Evolutionary conservation across 92 coral and sea anemone species (phyloP).

Genomic region (Epizoanthus stellaris): DNA sequence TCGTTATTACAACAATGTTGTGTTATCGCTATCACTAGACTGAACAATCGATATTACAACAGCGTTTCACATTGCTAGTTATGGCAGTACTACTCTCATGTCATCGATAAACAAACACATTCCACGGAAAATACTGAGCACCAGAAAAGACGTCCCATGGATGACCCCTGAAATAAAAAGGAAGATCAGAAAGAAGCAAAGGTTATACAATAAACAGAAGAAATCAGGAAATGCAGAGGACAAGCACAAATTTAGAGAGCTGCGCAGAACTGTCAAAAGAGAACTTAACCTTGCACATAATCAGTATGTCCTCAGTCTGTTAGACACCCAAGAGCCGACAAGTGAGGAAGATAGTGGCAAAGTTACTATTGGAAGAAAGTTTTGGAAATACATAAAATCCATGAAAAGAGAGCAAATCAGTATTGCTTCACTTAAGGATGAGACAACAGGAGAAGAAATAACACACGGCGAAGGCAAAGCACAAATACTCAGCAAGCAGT

Average conservation of each 20-base stretch:
- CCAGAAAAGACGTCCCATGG: slow-evolving; percentile 49
- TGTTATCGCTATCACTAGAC: too few species aligned
- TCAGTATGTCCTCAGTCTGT: slow-evolving; percentile 44
- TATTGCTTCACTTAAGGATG: slow-evolving; percentile 48
- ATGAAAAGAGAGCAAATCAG: slow-evolving; percentile 58
- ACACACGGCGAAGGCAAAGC: slow-evolving; percentile 49
- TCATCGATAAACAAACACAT: slow-evolving; percentile 20
- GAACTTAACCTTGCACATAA: slow-evolving; percentile 46
- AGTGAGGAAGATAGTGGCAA: slow-evolving; percentile 27
- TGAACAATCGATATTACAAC: too few species aligned
- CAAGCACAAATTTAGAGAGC: slow-evolving; percentile 59
- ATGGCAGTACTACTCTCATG: too few species aligned
- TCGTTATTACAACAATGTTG: too few species aligned
- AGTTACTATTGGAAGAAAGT: slow-evolving; percentile 50
- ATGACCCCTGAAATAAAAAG: slow-evolving; percentile 38
- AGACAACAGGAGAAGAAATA: slow-evolving; percentile 27
- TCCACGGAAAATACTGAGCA: slow-evolving; percentile 38
- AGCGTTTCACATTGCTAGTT: too few species aligned
- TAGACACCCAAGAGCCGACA: slow-evolving; percentile 16
- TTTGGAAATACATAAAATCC: slow-evolving; percentile 54
- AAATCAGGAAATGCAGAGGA: slow-evolving; percentile 41
- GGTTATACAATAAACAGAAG: slow-evolving; percentile 54
- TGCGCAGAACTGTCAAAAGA: slow-evolving; percentile 54
- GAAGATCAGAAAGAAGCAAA: slow-evolving; percentile 44
- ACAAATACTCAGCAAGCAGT: slow-evolving; percentile 52